phyloP scores from a whole-genome alignment of 2,797 vertebrate genomes.

The Heteromormyrus szaboi region DNA sequence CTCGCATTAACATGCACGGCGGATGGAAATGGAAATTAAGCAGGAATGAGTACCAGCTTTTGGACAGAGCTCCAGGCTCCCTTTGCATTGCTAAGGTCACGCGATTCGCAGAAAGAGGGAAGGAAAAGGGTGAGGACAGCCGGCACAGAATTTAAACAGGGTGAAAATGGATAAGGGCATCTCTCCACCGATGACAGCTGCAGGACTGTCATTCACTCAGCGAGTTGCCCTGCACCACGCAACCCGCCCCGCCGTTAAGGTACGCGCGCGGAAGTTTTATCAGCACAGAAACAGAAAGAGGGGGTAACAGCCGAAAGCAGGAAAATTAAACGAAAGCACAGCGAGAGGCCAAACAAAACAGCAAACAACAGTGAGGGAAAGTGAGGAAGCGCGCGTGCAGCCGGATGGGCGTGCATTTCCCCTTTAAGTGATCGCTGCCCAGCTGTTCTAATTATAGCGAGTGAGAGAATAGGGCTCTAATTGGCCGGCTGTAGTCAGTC shows the following conservation, averaged over 20 bases:
- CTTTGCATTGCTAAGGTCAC: background rate
- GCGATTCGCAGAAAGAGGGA: background rate
- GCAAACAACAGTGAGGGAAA: background rate
- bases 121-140: background rate
- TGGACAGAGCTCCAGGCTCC: background rate
- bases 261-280: background rate
- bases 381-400: background rate
- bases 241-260: background rate
- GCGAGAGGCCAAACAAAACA: background rate
- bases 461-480: background rate
- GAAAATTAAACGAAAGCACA: background rate
- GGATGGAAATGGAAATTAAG: background rate
- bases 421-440: constrained; percentile 3
- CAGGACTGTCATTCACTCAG: background rate
- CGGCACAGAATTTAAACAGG: background rate
- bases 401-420: background rate
- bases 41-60: background rate
- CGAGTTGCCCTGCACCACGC: background rate
- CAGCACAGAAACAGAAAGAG: background rate
- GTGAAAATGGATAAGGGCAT: background rate
- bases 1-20: background rate
- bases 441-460: constrained; percentile 20
- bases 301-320: background rate
- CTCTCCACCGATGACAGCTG: background rate
- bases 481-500: background rate